phyloP scores from a whole-genome alignment of 2,113 vertebrate genomes.

The Clarias macrocephalus region DNA sequence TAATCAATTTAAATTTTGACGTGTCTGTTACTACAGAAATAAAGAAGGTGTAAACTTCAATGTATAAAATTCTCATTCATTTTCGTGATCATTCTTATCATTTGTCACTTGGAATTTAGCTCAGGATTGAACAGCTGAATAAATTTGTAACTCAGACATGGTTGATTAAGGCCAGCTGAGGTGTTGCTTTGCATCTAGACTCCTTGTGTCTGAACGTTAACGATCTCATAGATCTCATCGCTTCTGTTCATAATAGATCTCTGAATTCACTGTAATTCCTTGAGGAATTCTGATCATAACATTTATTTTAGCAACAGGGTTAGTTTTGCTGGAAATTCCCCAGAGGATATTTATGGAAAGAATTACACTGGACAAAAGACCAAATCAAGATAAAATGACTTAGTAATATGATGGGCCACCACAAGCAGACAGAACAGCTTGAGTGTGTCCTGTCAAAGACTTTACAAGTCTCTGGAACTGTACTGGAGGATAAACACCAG shows the following conservation, averaged over 20 bases:
- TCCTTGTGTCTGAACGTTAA: not conserved
- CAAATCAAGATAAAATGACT: not conserved
- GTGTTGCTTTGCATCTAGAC: not conserved
- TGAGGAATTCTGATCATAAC: not conserved
- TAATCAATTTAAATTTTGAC: not conserved
- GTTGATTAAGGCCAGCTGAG: not conserved
- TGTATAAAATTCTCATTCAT: not conserved
- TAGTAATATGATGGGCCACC: not conserved
- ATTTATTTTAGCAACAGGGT: not conserved
- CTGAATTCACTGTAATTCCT: not conserved
- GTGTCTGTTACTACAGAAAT: not conserved
- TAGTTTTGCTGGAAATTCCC: not conserved
- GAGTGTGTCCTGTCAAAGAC: not conserved
- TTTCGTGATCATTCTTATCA: not conserved
- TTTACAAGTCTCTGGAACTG: not conserved
- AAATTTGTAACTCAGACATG: not conserved
- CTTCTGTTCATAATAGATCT: no score
- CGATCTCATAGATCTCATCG: no score
- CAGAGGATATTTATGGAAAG: not conserved
- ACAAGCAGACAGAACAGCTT: not conserved
- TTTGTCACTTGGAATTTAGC: not conserved
- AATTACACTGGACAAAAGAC: not conserved
- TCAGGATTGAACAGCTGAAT: slow-evolving; percentile 1
- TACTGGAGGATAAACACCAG: not conserved
- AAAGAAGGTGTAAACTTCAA: not conserved